A percentile compares a stretch with the other conserved stretches of the same genome.
phyloP scores from a whole-genome alignment of 2,888 invertebrate genomes.

The Erpobdella octoculata region DNA sequence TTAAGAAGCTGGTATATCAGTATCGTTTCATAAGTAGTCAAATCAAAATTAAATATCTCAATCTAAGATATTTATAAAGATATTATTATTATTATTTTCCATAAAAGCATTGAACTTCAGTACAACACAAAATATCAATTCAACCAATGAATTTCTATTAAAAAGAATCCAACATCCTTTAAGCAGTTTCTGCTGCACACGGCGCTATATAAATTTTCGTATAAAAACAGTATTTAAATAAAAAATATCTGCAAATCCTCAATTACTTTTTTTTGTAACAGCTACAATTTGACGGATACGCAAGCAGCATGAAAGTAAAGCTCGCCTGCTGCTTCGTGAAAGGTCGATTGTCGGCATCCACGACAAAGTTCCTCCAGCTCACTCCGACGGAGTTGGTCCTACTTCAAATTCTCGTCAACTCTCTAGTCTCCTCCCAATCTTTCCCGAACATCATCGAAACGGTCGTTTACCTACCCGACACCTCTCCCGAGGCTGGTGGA shows the following conservation, averaged over 20 bases:
- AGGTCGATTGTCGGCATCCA: neutral
- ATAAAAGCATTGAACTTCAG: too few species aligned
- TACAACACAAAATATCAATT: too few species aligned
- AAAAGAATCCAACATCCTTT: too few species aligned
- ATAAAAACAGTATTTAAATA: neutral
- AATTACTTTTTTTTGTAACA: neutral
- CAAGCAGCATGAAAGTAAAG: neutral
- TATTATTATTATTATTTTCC: too few species aligned
- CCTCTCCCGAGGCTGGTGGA: neutral
- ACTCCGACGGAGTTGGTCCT: neutral
- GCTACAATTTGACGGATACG: neutral
- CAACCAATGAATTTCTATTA: too few species aligned
- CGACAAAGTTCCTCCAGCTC: neutral
- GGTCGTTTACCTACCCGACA: neutral
- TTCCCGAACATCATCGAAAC: neutral
- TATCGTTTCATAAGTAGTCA: too few species aligned
- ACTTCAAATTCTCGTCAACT: neutral
- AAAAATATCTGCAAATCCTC: neutral
- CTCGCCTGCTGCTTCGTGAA: neutral
- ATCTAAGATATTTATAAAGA: too few species aligned
- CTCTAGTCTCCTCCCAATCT: neutral
- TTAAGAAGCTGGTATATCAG: too few species aligned
- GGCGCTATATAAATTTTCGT: neutral
- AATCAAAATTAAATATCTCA: too few species aligned
- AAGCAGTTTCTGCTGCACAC: too few species aligned